These are phyloP conservation scores for Helostoma temminkii DNA, from an alignment of 2,797 vertebrate genomes.

Conservation along the genomic window DNA sequence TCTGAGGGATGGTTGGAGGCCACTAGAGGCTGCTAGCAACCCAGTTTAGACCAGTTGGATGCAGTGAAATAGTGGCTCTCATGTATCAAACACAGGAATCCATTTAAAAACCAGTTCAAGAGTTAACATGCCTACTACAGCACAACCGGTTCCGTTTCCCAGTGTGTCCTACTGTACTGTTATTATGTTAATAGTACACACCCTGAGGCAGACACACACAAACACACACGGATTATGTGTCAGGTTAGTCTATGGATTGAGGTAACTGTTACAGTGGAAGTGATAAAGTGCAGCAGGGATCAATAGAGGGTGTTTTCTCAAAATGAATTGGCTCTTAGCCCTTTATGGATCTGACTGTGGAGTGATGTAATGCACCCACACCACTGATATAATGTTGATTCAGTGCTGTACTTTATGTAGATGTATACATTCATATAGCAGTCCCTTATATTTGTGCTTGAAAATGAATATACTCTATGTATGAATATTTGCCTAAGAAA, in stretches of 20 bases:
- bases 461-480: not conserved
- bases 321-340: constrained; percentile 83
- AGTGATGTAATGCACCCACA: constrained; percentile 73
- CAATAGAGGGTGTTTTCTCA: constrained; percentile 81
- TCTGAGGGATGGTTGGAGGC: constrained; percentile 56
- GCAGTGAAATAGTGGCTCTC: constrained; percentile 22
- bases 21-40: constrained; percentile 82
- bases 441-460: not conserved
- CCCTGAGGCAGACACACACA: constrained; percentile 32
- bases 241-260: constrained; percentile 75
- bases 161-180: constrained; percentile 20
- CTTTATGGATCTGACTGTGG: constrained; percentile 79
- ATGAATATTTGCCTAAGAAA: not conserved
- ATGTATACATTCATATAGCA: constrained; percentile 46
- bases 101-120: constrained; percentile 37
- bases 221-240: constrained; percentile 73
- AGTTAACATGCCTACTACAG: constrained; percentile 26
- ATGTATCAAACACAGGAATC: constrained; percentile 42
- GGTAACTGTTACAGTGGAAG: constrained; percentile 76
- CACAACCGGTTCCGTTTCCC: constrained; percentile 6
- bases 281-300: constrained; percentile 80
- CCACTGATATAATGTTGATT: constrained; percentile 75
- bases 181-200: constrained; percentile 54
- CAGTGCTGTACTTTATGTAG: constrained; percentile 49
- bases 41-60: constrained; percentile 64